These are phyloP conservation scores for Furcula furcula DNA, from an alignment of 2,888 invertebrate genomes.

Conservation along the genomic window DNA sequence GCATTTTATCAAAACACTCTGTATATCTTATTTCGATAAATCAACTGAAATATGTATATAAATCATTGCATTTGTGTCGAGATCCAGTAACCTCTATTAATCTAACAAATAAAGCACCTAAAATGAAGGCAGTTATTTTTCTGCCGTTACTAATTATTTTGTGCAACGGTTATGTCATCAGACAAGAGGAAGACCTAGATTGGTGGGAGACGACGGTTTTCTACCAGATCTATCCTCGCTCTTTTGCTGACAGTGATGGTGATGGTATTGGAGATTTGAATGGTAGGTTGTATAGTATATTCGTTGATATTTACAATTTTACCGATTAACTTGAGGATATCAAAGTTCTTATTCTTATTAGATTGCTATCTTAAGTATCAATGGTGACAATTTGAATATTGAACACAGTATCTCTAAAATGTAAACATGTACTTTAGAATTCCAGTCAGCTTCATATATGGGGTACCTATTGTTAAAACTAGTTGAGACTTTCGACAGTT, in stretches of 20 bases:
- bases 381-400: too few species aligned
- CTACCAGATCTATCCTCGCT: constrained; percentile 90
- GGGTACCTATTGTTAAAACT: too few species aligned
- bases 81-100: constrained; percentile 10
- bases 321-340: too few species aligned
- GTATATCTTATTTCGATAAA: constrained; percentile 17
- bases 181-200: constrained; percentile 48
- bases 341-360: too few species aligned
- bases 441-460: too few species aligned
- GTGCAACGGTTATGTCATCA: constrained; percentile 36
- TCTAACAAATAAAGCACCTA: constrained; percentile 5
- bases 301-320: too few species aligned
- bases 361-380: too few species aligned
- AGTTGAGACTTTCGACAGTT: too few species aligned
- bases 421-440: too few species aligned
- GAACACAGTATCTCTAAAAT: too few species aligned
- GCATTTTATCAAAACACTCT: constrained; percentile 30
- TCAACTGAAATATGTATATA: constrained; percentile 25
- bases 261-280: constrained; percentile 86
- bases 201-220: constrained; percentile 91
- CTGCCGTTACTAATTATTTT: constrained; percentile 42
- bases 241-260: constrained; percentile 88
- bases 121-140: constrained; percentile 47
- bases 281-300: constrained; percentile 66
- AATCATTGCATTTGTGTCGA: constrained; percentile 18